Evolutionary conservation across 2,888 invertebrate species (phyloP).

Genomic region (Nomada flava): DNA sequence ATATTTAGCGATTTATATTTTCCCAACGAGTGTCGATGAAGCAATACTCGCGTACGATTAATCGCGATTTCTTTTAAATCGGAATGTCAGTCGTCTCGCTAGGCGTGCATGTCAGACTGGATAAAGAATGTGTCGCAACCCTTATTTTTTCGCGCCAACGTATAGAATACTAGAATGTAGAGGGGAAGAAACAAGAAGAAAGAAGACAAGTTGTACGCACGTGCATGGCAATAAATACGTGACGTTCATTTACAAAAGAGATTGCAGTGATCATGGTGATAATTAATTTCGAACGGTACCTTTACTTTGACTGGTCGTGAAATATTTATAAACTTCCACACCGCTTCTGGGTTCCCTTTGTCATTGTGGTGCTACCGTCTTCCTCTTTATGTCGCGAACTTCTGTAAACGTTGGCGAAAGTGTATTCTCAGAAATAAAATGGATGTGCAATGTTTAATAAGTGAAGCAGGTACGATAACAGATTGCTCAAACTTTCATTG

Average conservation of each 20-base stretch:
- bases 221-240: constrained; percentile 31
- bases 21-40: not conserved
- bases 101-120: not conserved
- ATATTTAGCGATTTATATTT: constrained; percentile 4
- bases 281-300: constrained; percentile 34
- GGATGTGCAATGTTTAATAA: not conserved
- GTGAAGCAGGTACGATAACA: not conserved
- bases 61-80: constrained; percentile 8
- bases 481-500: not conserved
- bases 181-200: not conserved
- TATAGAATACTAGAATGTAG: not conserved
- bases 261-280: constrained; percentile 35
- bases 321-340: constrained; percentile 27
- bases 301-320: constrained; percentile 2
- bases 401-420: not conserved
- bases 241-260: constrained; percentile 24
- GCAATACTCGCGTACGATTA: not conserved
- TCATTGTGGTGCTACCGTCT: not conserved
- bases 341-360: constrained; percentile 3
- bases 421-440: not conserved
- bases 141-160: not conserved
- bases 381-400: not conserved
- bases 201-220: constrained; percentile 2
- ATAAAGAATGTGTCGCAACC: constrained; percentile 15
- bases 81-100: not conserved